phyloP scores from a whole-genome alignment of 2,113 vertebrate species.

The Alethe diademata region DNA sequence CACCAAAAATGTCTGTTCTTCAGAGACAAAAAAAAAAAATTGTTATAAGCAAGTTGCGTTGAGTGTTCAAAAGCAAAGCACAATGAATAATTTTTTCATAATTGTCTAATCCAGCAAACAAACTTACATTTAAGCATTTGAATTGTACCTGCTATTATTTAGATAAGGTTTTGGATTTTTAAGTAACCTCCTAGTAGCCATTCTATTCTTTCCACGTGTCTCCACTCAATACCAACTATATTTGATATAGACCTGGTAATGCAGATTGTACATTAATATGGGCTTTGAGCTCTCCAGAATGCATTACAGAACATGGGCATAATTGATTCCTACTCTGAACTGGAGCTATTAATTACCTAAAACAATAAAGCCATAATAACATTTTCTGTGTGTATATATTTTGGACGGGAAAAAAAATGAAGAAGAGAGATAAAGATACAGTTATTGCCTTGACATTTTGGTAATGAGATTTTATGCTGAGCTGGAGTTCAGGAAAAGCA shows the following conservation, averaged over 20 bases:
- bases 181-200: background rate
- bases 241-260: background rate
- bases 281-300: background rate
- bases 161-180: background rate
- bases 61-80: background rate
- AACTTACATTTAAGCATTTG: background rate
- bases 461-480: constrained; percentile 37
- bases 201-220: background rate
- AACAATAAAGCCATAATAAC: background rate
- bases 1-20: background rate
- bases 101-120: background rate
- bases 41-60: background rate
- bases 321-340: background rate
- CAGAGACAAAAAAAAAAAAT: background rate
- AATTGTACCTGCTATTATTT: background rate
- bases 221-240: background rate
- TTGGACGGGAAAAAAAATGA: background rate
- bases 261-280: background rate
- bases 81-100: background rate
- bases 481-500: background rate
- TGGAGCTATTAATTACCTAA: background rate
- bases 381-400: background rate
- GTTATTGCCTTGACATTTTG: constrained; percentile 52
- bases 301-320: background rate
- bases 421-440: background rate